Percentiles rank a stretch among this genome's conserved stretches.
These are phyloP conservation scores for Leptatherina wallacei DNA, from an alignment of 2,797 vertebrate species.

Conservation along the genomic window DNA sequence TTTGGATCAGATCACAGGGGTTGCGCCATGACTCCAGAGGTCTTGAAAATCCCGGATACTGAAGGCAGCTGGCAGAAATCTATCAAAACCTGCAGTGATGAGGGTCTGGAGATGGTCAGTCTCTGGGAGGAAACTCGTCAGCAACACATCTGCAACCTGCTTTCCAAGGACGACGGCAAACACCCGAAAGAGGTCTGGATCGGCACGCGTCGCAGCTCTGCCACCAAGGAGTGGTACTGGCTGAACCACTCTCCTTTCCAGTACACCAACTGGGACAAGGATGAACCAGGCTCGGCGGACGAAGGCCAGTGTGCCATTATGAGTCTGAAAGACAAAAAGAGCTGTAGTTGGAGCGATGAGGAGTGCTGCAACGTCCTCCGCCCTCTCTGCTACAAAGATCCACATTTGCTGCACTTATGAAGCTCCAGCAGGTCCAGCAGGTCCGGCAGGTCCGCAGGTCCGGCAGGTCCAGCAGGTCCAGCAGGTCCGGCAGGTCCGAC, in stretches of 20 bases:
- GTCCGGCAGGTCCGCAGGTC: too few species aligned
- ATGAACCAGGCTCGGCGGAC: slow-evolving; percentile 38
- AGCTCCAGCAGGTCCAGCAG: too few species aligned
- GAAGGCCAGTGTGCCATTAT: slow-evolving; percentile 70
- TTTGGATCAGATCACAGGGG: slow-evolving; percentile 67
- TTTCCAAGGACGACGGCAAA: fast-evolving
- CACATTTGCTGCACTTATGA: neutral
- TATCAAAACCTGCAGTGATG: slow-evolving; percentile 45
- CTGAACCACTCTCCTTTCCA: fast-evolving
- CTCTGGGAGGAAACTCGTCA: neutral
- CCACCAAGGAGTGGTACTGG: slow-evolving; percentile 78
- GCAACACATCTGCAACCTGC: neutral
- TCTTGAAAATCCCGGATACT: neutral
- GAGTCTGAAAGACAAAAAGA: neutral
- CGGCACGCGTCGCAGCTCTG: slow-evolving; percentile 69
- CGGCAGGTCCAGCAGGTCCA: too few species aligned
- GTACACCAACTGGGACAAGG: slow-evolving; percentile 58
- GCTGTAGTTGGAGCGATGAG: slow-evolving; percentile 61
- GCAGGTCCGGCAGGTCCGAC: too few species aligned
- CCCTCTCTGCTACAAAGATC: slow-evolving; percentile 64
- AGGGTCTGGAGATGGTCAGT: neutral
- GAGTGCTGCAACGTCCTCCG: slow-evolving; percentile 64
- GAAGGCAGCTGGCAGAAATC: slow-evolving; percentile 63
- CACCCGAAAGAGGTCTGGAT: slow-evolving; percentile 67
- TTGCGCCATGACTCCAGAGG: slow-evolving; percentile 48